These are phyloP conservation scores for Coreoperca whiteheadi DNA, from an alignment of 2,113 vertebrate genomes.

Conservation along the genomic window DNA sequence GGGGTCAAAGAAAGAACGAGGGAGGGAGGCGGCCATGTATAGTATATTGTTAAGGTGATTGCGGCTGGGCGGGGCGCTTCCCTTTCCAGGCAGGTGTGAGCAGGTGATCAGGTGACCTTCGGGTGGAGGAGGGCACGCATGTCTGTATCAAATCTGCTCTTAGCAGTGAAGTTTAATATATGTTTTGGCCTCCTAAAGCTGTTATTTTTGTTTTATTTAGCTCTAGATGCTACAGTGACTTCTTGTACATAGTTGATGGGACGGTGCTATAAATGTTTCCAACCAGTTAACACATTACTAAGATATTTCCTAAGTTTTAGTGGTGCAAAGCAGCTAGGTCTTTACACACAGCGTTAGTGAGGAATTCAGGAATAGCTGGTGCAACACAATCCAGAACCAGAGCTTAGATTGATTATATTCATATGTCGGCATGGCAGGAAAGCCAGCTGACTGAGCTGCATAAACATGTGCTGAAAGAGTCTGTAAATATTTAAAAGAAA, in stretches of 20 bases:
- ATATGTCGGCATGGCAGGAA: not conserved
- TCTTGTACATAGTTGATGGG: not conserved
- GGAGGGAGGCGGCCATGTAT: too few species aligned
- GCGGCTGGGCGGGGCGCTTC: too few species aligned
- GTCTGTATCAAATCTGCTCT: too few species aligned
- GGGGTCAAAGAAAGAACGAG: too few species aligned
- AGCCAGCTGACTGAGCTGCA: not conserved
- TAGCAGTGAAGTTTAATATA: too few species aligned
- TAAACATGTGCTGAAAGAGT: slow-evolving; percentile 7
- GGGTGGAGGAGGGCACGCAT: too few species aligned
- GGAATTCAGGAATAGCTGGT: not conserved
- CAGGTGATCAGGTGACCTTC: too few species aligned
- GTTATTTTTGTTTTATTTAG: too few species aligned
- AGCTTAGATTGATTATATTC: slow-evolving; percentile 14
- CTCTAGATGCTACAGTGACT: not conserved
- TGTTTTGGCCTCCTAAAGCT: too few species aligned
- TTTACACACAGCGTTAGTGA: not conserved
- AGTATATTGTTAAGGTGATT: too few species aligned
- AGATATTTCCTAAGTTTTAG: not conserved
- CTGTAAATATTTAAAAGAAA: slow-evolving; percentile 11
- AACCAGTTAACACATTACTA: not conserved
- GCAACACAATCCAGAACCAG: not conserved
- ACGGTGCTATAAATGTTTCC: not conserved
- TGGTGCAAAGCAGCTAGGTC: not conserved
- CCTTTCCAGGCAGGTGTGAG: too few species aligned